Percentiles rank a stretch among this genome's conserved stretches.
Evolutionary conservation across 2,888 invertebrate species (phyloP).

Genomic region (Tenthredo notha): DNA sequence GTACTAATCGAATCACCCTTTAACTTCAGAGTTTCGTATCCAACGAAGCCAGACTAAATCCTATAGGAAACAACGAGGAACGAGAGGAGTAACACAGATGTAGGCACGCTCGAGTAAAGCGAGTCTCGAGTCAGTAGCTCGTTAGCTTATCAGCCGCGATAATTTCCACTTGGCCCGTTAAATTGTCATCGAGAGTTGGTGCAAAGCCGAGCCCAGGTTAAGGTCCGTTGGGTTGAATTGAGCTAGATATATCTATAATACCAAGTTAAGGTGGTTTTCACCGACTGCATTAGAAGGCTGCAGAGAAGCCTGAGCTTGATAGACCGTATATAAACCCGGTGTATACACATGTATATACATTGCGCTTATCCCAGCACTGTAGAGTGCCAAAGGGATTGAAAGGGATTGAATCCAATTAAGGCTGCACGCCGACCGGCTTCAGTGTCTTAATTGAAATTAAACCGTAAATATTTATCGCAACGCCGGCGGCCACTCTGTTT

Average conservation of each 20-base stretch:
- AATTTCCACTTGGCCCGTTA: constrained; percentile 42
- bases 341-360: constrained; percentile 29
- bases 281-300: constrained; percentile 20
- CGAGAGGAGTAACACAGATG: not conserved
- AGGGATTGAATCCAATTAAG: constrained; percentile 51
- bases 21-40: constrained; percentile 13
- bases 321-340: constrained; percentile 8
- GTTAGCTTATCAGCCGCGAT: constrained; percentile 48
- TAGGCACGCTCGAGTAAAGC: constrained; percentile 25
- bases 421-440: constrained; percentile 28
- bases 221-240: not conserved
- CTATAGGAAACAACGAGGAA: constrained; percentile 23
- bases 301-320: constrained; percentile 34
- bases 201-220: not conserved
- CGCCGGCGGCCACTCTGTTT: constrained; percentile 55
- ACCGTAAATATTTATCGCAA: constrained; percentile 67
- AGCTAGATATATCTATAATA: not conserved
- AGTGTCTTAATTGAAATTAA: constrained; percentile 68
- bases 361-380: not conserved
- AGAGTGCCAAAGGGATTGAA: constrained; percentile 43
- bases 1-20: constrained; percentile 29
- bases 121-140: constrained; percentile 24
- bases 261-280: constrained; percentile 1
- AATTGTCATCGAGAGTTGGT: constrained; percentile 44
- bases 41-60: constrained; percentile 25